phyloP scores from a whole-genome alignment of 2,888 invertebrate genomes.

The Nomada goodeniana region DNA sequence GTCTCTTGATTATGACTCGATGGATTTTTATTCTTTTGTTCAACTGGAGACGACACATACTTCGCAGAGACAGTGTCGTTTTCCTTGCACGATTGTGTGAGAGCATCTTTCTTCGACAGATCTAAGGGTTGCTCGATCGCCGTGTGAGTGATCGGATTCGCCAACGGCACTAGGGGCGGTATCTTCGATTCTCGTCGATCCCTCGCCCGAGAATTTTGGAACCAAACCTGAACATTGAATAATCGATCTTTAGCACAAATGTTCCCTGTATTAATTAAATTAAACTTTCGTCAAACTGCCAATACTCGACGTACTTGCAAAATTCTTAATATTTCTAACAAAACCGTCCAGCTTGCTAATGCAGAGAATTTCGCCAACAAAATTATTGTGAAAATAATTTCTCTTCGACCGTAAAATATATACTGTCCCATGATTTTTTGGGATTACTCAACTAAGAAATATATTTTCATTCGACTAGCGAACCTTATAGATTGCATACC shows the following conservation, averaged over 20 bases:
- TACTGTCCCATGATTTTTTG: too few species aligned
- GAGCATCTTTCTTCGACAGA: conserved; percentile 93
- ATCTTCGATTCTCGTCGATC: conserved; percentile 89
- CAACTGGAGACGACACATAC: conserved; percentile 77
- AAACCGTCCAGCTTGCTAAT: too few species aligned
- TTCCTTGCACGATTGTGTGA: conserved; percentile 77
- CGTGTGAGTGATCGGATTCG: conserved; percentile 72
- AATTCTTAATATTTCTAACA: too few species aligned
- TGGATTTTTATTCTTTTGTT: conserved; percentile 73
- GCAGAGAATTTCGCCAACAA: too few species aligned
- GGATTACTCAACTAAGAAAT: too few species aligned
- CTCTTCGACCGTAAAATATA: too few species aligned
- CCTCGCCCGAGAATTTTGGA: conserved; percentile 96
- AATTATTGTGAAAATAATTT: background rate
- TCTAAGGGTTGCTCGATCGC: conserved; percentile 93
- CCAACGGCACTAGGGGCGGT: conserved; percentile 80
- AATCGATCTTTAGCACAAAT: background rate
- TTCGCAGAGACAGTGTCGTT: conserved; percentile 72
- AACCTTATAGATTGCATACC: too few species aligned
- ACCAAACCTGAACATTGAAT: conserved; percentile 91
- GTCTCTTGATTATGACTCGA: conserved; percentile 53
- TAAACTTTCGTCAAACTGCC: too few species aligned
- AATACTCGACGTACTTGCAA: too few species aligned
- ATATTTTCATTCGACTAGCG: too few species aligned
- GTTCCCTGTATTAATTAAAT: too few species aligned